phyloP scores from a whole-genome alignment of 2,113 vertebrate genomes.

The Crotophaga sulcirostris region DNA sequence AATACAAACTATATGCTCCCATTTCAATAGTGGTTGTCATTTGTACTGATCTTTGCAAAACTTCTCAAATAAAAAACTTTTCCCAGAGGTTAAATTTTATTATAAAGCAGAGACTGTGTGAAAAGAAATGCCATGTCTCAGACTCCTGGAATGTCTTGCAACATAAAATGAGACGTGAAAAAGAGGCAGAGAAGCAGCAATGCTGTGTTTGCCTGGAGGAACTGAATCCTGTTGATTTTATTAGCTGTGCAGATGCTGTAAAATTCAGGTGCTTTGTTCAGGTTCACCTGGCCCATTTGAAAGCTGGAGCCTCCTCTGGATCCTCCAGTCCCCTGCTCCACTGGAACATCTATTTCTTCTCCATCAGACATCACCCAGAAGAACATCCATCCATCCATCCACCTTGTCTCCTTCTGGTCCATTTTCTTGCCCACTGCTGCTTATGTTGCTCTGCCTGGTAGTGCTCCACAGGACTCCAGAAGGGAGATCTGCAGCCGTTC shows the following conservation, averaged over 20 bases:
- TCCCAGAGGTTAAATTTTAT: background rate
- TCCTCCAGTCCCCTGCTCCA: background rate
- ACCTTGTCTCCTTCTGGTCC: no score
- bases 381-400: background rate
- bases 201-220: background rate
- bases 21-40: background rate
- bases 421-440: background rate
- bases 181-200: background rate
- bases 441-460: accelerated
- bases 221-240: background rate
- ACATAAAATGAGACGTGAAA: constrained; percentile 20
- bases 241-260: background rate
- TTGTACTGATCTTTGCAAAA: background rate
- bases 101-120: background rate
- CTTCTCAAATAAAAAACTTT: background rate
- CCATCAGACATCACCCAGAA: background rate
- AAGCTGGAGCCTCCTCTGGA: background rate
- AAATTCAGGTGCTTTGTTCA: background rate
- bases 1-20: background rate
- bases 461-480: no score
- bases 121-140: constrained; percentile 25
- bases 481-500: no score
- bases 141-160: background rate
- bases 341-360: background rate
- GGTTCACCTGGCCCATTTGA: background rate